phyloP scores from a whole-genome alignment of 2,888 invertebrate genomes.

The Callinectes sapidus region DNA sequence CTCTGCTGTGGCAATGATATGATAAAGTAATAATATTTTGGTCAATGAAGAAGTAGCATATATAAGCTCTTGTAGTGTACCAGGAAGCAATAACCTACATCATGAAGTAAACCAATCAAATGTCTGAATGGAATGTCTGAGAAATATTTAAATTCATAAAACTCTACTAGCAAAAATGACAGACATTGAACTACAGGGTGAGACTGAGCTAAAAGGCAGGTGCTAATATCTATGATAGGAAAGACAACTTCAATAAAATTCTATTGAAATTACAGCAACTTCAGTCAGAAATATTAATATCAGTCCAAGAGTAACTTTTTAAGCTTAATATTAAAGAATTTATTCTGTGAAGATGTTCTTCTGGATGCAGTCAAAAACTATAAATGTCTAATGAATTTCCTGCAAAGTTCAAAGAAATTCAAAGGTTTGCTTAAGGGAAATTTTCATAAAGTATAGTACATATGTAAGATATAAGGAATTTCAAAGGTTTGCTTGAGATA shows the following conservation, averaged over 20 bases:
- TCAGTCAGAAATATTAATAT: background rate
- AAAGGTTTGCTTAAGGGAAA: conserved; percentile 9
- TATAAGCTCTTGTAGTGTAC: conserved; percentile 26
- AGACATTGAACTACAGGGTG: conserved; percentile 42
- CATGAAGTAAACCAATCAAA: conserved; percentile 29
- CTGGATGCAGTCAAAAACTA: background rate
- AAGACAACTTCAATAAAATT: conserved; percentile 7
- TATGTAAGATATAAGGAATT: background rate
- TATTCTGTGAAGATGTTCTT: background rate
- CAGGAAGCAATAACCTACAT: conserved; percentile 48
- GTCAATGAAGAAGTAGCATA: conserved; percentile 16
- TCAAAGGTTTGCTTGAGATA: background rate
- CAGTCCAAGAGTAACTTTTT: conserved; percentile 23
- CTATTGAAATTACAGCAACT: conserved; percentile 2
- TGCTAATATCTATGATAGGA: conserved; percentile 42
- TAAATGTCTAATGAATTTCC: background rate
- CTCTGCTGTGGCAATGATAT: background rate
- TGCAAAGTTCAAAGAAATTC: background rate
- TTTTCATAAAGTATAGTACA: background rate
- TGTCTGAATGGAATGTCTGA: conserved; percentile 54
- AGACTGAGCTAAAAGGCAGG: conserved; percentile 41
- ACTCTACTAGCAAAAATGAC: conserved; percentile 24
- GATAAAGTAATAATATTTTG: conserved; percentile 10
- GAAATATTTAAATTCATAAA: conserved; percentile 27
- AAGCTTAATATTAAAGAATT: background rate